Evolutionary conservation across 2,797 vertebrate species (phyloP), one percentile per base, ranked within the genome.

Genomic region (Botia kubotai): DNA sequence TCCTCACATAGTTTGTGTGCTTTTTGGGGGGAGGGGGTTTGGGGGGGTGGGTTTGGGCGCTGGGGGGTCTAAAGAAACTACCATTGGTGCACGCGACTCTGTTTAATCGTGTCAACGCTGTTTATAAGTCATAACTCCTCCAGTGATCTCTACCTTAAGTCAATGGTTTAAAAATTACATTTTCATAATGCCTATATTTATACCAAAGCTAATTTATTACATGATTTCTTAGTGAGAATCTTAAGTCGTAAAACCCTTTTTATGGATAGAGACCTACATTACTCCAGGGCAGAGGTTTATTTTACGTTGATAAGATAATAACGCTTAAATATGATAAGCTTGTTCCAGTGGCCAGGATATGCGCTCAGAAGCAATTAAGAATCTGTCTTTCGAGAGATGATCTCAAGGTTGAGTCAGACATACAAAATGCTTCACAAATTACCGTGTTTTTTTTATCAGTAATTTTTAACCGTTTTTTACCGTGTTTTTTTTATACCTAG

Each of bases 61-160:
- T n/a, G 29, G 29, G 29, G 29, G 29, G 29, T 29, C 29, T 29
- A 29, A 29, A 29, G 29, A 29, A 29, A 29, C 29, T 29, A 4
- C 4, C 29, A 46, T 50, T 50, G 12, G 48, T 13, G 12, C 14
- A 16, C 4, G 4, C 17, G 21, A 7, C 0, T 19, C 33, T 66
- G 17, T 76, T 83, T 71, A 57, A 52, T 1, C 11, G 36, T 73
- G 65, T 6, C 71, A 63, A 82, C 65, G 74, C 57, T 68, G 53
- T 60, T 80, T 72, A 53, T 80, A 62, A 52, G 23, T 77, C 36
- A n/a, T 21, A 72, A 14, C 14, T n/a, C 13, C 8, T 69, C 21
- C 11, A 6, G 3, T 53, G 60, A 10, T 23, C 39, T 48, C 10
- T 1, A 2, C 17, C 11, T 65, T 75, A 13, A 23, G 23, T 77